These are phyloP conservation scores for Drosophila koepferae DNA, from an alignment of 2,888 invertebrate genomes.

Conservation along the genomic window DNA sequence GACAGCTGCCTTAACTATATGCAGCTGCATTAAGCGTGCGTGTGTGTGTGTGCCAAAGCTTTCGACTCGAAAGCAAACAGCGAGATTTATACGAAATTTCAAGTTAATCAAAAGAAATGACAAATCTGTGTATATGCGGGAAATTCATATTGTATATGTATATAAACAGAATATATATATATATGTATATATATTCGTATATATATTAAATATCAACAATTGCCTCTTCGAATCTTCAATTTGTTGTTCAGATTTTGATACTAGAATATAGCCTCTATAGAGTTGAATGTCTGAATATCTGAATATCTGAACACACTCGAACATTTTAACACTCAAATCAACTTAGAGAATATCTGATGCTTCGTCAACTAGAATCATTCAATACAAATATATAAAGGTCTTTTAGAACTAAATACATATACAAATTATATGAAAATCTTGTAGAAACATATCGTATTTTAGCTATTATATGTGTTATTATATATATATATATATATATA, in stretches of 20 bases:
- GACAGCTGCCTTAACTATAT: constrained; percentile 4
- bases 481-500: too few species aligned
- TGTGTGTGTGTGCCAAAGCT: constrained; percentile 5
- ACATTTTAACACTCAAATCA: too few species aligned
- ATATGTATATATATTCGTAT: background rate
- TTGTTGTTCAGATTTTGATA: background rate
- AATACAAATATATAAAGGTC: too few species aligned
- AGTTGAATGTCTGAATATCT: too few species aligned
- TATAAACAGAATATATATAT: background rate
- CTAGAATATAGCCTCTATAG: too few species aligned
- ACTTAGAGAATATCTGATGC: too few species aligned
- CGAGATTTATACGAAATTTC: background rate
- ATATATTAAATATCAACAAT: background rate
- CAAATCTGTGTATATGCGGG: background rate
- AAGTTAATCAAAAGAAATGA: background rate
- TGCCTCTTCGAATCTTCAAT: background rate
- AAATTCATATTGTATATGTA: background rate
- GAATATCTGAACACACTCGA: too few species aligned
- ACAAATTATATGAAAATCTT: background rate
- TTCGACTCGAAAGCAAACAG: background rate
- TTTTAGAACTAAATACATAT: too few species aligned
- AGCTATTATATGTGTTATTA: background rate
- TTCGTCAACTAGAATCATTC: too few species aligned
- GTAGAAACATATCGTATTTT: background rate
- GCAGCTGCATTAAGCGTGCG: constrained; percentile 7